These are phyloP conservation scores for Otus sunia DNA, from an alignment of 2,113 vertebrate species.

Conservation along the genomic window DNA sequence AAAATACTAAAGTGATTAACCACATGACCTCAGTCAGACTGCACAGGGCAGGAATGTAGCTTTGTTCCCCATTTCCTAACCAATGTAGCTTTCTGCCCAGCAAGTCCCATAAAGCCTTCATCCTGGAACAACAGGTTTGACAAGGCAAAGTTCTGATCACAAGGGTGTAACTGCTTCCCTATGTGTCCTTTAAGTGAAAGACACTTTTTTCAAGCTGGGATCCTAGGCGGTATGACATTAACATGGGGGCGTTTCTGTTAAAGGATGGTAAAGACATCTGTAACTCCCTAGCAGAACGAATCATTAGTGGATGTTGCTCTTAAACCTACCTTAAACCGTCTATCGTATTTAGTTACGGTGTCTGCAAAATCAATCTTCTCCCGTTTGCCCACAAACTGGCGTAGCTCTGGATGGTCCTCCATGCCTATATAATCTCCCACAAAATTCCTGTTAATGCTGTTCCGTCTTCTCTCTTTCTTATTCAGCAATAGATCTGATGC, in stretches of 20 bases:
- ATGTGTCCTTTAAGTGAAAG: neutral
- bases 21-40: neutral
- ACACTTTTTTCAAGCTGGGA: neutral
- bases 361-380: slow-evolving; percentile 97
- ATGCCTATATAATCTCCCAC: slow-evolving; percentile 96
- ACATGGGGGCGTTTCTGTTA: neutral
- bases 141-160: neutral
- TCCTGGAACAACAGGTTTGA: neutral
- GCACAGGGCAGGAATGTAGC: neutral
- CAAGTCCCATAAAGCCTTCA: neutral
- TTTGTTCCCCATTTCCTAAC: neutral
- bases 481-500: slow-evolving; percentile 94
- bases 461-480: slow-evolving; percentile 91
- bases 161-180: neutral
- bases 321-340: slow-evolving; percentile 90
- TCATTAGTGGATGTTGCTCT: neutral
- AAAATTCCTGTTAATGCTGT: slow-evolving; percentile 98
- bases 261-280: neutral
- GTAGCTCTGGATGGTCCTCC: slow-evolving; percentile 92
- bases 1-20: neutral
- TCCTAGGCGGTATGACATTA: neutral
- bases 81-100: neutral
- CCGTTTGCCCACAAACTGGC: slow-evolving; percentile 91
- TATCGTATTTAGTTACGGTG: slow-evolving; percentile 91
- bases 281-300: neutral